Evolutionary conservation across 2,113 vertebrate genomes (phyloP).

Genomic region (Nothocercus julius): DNA sequence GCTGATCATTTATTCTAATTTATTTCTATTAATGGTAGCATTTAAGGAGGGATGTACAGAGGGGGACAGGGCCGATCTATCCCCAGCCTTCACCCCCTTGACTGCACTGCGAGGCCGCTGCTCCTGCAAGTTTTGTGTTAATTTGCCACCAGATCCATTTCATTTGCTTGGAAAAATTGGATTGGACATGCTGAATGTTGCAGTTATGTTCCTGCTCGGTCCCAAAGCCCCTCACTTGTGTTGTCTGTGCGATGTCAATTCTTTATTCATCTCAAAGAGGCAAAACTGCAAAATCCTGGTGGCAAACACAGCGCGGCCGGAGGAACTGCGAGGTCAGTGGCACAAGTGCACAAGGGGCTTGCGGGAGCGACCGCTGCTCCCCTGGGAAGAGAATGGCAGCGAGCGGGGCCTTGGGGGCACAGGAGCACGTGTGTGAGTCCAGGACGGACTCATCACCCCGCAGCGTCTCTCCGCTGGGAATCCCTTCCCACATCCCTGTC

Average conservation of each 20-base stretch:
- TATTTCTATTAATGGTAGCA: constrained; percentile 68
- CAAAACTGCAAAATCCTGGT: background rate
- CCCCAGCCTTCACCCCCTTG: constrained; percentile 5
- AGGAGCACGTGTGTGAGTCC: background rate
- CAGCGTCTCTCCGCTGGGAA: background rate
- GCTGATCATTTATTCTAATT: constrained; percentile 74
- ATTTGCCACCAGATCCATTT: constrained; percentile 59
- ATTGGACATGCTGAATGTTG: constrained; percentile 69
- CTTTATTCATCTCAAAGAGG: constrained; percentile 33
- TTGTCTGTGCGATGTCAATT: background rate
- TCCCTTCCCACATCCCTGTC: too few relatives aligned
- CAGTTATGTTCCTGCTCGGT: constrained; percentile 65
- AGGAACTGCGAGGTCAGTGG: background rate
- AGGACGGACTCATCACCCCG: background rate
- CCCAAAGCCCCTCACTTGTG: background rate
- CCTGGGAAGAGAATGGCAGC: fast-evolving
- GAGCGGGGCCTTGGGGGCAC: fast-evolving
- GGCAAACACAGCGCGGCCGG: background rate
- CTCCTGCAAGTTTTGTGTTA: constrained; percentile 46
- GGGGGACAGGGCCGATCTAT: background rate
- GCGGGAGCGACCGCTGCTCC: background rate
- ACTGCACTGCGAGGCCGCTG: background rate
- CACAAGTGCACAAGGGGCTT: fast-evolving
- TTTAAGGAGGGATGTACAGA: constrained; percentile 32
- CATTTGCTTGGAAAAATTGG: constrained; percentile 62